Conservation (phyloP, 2,888 invertebrate species). For the Paralinhomoeus sp. region DNA sequence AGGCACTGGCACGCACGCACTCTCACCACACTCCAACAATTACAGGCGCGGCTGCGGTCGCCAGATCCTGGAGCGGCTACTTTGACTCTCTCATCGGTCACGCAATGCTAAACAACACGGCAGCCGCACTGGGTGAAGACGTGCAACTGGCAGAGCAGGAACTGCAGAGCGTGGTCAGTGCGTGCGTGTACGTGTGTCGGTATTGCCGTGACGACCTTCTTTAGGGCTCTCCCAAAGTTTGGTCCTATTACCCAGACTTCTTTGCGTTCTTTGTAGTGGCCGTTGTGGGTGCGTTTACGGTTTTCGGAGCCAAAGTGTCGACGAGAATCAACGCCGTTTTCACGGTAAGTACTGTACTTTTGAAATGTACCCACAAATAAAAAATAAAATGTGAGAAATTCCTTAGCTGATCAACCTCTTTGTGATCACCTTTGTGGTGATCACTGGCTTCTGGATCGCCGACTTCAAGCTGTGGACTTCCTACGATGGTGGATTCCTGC, state of each 20-base stretch:
- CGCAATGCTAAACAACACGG: conserved; percentile 27
- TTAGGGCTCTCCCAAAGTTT: too few relatives aligned
- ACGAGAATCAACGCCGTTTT: conserved; percentile 26
- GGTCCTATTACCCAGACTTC: conserved; percentile 31
- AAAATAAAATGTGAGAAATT: neutral
- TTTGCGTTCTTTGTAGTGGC: conserved; percentile 26
- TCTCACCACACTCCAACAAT: too few relatives aligned
- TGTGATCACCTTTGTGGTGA: conserved; percentile 27
- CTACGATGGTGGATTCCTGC: conserved; percentile 21
- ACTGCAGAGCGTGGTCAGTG: too few relatives aligned
- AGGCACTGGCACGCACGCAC: too few relatives aligned
- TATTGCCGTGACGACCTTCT: too few relatives aligned
- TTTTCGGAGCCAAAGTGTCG: conserved; percentile 27
- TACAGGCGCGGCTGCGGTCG: conserved; percentile 30
- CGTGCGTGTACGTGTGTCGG: too few relatives aligned
- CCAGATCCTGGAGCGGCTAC: conserved; percentile 30
- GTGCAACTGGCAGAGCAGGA: too few relatives aligned
- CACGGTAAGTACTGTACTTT: too few relatives aligned
- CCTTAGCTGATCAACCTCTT: conserved; percentile 18
- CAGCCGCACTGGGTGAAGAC: conserved; percentile 8
- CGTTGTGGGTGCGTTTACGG: conserved; percentile 30
- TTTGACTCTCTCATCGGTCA: conserved; percentile 25
- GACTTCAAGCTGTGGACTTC: conserved; percentile 53
- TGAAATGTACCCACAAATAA: neutral
- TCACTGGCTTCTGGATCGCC: conserved; percentile 60